phyloP scores from a whole-genome alignment of 2,888 invertebrate genomes.

The Octodonta nipae region DNA sequence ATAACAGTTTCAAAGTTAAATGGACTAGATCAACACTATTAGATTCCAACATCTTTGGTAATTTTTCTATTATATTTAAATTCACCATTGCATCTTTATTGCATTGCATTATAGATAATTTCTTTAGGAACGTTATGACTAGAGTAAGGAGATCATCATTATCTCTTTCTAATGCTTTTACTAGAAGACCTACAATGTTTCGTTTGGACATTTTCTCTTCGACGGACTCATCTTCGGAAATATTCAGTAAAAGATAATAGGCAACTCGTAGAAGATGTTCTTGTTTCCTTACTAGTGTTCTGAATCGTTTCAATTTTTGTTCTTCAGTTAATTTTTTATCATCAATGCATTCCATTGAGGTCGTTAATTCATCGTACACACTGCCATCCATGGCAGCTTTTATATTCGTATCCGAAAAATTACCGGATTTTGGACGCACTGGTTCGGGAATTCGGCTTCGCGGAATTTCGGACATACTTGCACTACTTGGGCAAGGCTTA shows the following conservation, averaged over 20 bases:
- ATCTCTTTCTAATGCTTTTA: constrained; percentile 78
- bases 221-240: constrained; percentile 87
- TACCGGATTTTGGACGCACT: constrained; percentile 64
- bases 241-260: constrained; percentile 83
- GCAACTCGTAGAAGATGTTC: constrained; percentile 84
- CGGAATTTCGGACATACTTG: constrained; percentile 48
- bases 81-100: constrained; percentile 87
- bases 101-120: constrained; percentile 83
- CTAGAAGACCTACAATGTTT: constrained; percentile 74
- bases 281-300: constrained; percentile 84
- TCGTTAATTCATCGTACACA: constrained; percentile 46
- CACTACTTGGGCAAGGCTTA: constrained; percentile 32
- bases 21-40: constrained; percentile 54
- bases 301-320: constrained; percentile 53
- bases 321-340: constrained; percentile 32
- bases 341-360: constrained; percentile 33
- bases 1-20: constrained; percentile 74
- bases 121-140: constrained; percentile 86
- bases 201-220: constrained; percentile 96
- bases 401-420: constrained; percentile 45
- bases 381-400: constrained; percentile 48
- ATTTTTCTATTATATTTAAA: constrained; percentile 65
- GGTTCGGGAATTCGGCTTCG: constrained; percentile 52
- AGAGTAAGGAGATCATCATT: constrained; percentile 81
- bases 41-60: constrained; percentile 63